phyloP scores from a whole-genome alignment of 1,140 invertebrate genomes.

The Calosoma granatense region DNA sequence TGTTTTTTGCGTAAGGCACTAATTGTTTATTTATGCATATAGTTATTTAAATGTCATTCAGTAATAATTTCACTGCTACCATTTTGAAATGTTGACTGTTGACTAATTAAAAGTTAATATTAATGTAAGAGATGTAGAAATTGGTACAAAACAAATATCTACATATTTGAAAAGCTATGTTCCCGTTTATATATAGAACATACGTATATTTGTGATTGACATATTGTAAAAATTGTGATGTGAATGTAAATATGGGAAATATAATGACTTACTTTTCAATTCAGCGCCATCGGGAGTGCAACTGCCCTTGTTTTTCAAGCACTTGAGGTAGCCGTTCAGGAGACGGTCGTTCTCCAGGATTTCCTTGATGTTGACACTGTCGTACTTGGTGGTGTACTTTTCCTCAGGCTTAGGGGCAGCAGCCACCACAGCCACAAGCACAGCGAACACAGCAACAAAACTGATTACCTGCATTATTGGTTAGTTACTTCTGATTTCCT shows the following conservation, averaged over 20 bases:
- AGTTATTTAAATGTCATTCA: too few species aligned
- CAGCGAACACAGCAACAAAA: slow-evolving; percentile 7
- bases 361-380: slow-evolving; percentile 40
- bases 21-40: too few species aligned
- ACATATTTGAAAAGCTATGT: too few species aligned
- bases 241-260: neutral
- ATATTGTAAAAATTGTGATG: too few species aligned
- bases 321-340: slow-evolving; percentile 41
- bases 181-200: too few species aligned
- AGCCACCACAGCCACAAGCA: slow-evolving; percentile 17
- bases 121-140: too few species aligned
- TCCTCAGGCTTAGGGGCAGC: slow-evolving; percentile 23
- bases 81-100: too few species aligned
- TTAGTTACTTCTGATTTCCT: neutral
- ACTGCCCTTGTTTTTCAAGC: slow-evolving; percentile 40
- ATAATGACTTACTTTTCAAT: slow-evolving; percentile 39
- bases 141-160: too few species aligned
- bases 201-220: too few species aligned
- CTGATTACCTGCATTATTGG: neutral
- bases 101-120: too few species aligned
- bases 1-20: too few species aligned
- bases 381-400: slow-evolving; percentile 43
- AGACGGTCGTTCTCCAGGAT: slow-evolving; percentile 42
- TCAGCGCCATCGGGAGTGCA: slow-evolving; percentile 42
- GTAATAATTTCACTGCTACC: too few species aligned